Base-by-base conservation (phyloP, 2,113 vertebrate genomes). In the Lamprologus tigripictilis region DNA sequence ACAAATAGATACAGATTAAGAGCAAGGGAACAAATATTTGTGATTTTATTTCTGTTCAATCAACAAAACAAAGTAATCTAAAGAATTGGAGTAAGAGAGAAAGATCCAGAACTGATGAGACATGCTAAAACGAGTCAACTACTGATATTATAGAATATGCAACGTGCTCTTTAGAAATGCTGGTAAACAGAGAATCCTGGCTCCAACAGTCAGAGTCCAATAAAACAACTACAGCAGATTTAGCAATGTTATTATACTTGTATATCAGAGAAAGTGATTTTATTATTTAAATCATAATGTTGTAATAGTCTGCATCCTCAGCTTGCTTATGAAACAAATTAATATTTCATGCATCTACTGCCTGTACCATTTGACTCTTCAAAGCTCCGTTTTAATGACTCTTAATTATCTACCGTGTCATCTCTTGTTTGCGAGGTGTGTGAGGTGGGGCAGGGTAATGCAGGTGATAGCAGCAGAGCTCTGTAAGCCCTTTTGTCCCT, bases 401-500 rank as follows among this genome's bases (percentile, higher is more conserved):
- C 23, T 76, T 91, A 26, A 37, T 79, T 51, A 78, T 86, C 55
- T 55, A 10, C 13, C 2, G 9, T 53, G 54, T 82, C 63, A 51
- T 5, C 33, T 73, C 51, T n/a, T 21, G 33, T 80, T 80, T 88
- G 49, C 14, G 33, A 55, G 16, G 31, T 16, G 35, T 66, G 21
- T 57, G n/a, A 88, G 83, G 82, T 21, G 61, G 55, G 82, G 85
- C 81, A 28, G 80, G 73, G 31, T 76, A 31, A 84, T 57, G 66
- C 66, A 89, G 90, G 92, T 87, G 68, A 91, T 9, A 85, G 51
- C 51, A 86, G 17, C 80, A 78, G 91, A 90, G 86, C 80, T 68
- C 82, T 73, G 57, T 91, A 90, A 94, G 80, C 79, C 80, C 86
- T 63, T 89, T 92, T 89, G 87, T 90, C 83, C 92, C 90, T 91